Conservation (phyloP, 2,797 vertebrate genomes). For the Otus scops region DNA sequence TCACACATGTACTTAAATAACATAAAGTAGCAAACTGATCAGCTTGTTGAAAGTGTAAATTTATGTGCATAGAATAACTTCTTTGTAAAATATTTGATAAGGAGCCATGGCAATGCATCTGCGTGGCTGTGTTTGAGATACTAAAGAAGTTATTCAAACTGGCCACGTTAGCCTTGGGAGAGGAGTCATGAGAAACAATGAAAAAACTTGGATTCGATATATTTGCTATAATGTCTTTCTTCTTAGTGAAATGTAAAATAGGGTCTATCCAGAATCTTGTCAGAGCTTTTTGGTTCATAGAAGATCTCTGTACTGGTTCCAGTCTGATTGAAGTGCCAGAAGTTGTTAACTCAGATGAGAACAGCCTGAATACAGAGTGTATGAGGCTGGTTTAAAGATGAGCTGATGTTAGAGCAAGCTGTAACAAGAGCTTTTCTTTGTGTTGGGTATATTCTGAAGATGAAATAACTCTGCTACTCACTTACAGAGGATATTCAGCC, state of each 20-base stretch:
- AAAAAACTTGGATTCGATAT: accelerated
- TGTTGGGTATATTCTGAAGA: background rate
- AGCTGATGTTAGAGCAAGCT: background rate
- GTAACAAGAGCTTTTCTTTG: background rate
- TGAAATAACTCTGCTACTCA: background rate
- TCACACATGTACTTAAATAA: background rate
- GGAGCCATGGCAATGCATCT: background rate
- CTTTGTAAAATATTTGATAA: background rate
- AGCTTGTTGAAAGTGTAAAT: background rate
- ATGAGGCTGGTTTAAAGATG: background rate
- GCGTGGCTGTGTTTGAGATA: accelerated
- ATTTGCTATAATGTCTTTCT: background rate
- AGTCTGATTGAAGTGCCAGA: background rate
- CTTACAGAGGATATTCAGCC: background rate
- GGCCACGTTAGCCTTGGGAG: background rate
- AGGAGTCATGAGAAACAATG: background rate
- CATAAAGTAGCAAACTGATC: background rate
- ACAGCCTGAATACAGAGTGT: background rate
- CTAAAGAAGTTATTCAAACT: background rate
- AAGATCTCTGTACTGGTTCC: background rate
- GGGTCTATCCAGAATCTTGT: background rate
- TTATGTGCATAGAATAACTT: background rate
- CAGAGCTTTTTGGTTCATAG: background rate
- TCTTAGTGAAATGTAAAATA: background rate
- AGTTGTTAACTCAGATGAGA: background rate